These are phyloP conservation scores for Platycercus adscitus DNA, from an alignment of 2,113 vertebrate genomes.

Conservation along the genomic window DNA sequence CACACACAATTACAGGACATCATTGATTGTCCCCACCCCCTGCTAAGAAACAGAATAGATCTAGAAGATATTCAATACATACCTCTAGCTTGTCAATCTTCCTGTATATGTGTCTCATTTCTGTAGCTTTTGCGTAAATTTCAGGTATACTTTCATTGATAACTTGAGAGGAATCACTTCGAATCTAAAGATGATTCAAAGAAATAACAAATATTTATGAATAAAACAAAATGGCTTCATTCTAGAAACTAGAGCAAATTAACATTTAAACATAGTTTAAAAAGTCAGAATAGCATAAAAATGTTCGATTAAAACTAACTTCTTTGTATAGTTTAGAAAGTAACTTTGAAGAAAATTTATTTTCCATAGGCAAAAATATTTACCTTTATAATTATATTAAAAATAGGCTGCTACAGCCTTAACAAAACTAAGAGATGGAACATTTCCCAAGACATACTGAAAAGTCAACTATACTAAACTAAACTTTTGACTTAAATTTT, in stretches of 20 bases:
- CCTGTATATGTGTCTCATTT: conserved; percentile 91
- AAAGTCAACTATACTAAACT: not conserved
- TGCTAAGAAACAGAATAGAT: rapidly evolving
- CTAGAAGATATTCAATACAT: not conserved
- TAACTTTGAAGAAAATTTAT: not conserved
- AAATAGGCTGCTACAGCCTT: not conserved
- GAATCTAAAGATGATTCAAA: conserved; percentile 75
- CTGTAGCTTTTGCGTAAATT: conserved; percentile 87
- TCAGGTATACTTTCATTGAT: conserved; percentile 92
- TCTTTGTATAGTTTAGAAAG: not conserved
- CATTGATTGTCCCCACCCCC: not conserved
- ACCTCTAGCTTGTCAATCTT: conserved; percentile 93
- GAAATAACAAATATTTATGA: not conserved
- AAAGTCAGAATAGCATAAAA: not conserved
- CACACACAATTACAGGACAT: rapidly evolving
- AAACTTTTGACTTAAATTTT: not conserved
- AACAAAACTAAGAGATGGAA: not conserved
- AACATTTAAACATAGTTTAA: not conserved
- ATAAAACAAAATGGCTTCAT: not conserved
- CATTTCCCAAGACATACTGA: not conserved
- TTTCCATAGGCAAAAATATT: not conserved
- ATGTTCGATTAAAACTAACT: not conserved
- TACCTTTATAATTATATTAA: not conserved
- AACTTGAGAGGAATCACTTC: conserved; percentile 90
- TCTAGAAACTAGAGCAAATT: not conserved